These are phyloP conservation scores for Meganola albula DNA, from an alignment of 2,888 invertebrate species.

Conservation along the genomic window DNA sequence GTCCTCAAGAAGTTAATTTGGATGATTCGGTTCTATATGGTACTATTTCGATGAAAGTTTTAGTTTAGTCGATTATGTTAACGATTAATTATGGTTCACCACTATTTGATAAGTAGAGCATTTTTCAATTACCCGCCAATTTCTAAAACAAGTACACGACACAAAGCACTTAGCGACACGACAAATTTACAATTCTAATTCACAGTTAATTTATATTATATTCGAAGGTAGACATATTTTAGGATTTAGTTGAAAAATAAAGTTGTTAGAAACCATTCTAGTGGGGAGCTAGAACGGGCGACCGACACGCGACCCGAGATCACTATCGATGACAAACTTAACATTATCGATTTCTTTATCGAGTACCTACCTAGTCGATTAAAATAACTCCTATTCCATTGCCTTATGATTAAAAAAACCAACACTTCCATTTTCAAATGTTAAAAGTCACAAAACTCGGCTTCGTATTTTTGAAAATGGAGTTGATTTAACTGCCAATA, in stretches of 20 bases:
- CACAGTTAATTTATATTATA: conserved; percentile 54
- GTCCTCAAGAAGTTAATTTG: not conserved
- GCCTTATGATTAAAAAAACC: conserved; percentile 6
- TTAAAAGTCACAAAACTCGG: too few relatives aligned
- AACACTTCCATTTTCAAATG: conserved; percentile 8
- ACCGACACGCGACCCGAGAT: conserved; percentile 60
- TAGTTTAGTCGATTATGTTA: not conserved
- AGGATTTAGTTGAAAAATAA: conserved; percentile 59
- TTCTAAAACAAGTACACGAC: conserved; percentile 31
- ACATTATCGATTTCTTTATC: conserved; percentile 37
- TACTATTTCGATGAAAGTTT: too few relatives aligned
- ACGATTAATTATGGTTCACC: not conserved
- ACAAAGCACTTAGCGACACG: conserved; percentile 42
- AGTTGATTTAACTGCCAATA: too few relatives aligned
- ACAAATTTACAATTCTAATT: conserved; percentile 62
- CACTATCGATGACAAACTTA: conserved; percentile 55
- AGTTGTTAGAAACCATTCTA: conserved; percentile 54
- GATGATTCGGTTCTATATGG: too few relatives aligned
- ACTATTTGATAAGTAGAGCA: conserved; percentile 1
- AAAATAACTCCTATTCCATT: conserved; percentile 34
- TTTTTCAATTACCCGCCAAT: conserved; percentile 29
- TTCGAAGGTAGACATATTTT: conserved; percentile 44
- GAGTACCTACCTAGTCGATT: conserved; percentile 23
- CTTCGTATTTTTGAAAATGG: too few relatives aligned
- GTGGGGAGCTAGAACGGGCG: conserved; percentile 44